Percentiles rank a stretch among this genome's conserved stretches.
Evolutionary conservation across 2,888 invertebrate species (phyloP).

Genomic region (Dichetophora obliterata): DNA sequence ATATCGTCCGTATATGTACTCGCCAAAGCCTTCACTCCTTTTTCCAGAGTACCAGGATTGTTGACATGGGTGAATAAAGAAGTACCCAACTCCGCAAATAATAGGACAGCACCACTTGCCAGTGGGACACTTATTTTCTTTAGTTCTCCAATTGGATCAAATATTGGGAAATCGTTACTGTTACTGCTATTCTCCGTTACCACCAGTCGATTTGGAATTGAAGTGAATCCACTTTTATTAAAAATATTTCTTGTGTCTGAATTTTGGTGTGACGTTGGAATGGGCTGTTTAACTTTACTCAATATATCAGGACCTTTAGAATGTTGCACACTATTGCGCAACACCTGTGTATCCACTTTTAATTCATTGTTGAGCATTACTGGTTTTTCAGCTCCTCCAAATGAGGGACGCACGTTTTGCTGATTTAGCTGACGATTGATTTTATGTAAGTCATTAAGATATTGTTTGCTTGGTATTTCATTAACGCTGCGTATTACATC

Average conservation of each 20-base stretch:
- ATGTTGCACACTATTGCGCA: slow-evolving; percentile 63
- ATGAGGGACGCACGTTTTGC: slow-evolving; percentile 57
- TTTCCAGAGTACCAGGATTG: neutral
- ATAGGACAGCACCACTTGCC: neutral
- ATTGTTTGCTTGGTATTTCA: slow-evolving; percentile 62
- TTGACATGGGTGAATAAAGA: neutral
- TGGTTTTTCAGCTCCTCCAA: slow-evolving; percentile 55
- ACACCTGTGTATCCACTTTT: slow-evolving; percentile 50
- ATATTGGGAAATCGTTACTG: neutral
- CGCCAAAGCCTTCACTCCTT: neutral
- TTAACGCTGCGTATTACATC: slow-evolving; percentile 64
- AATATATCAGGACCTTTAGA: slow-evolving; percentile 58
- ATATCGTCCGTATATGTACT: neutral
- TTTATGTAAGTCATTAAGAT: slow-evolving; percentile 64
- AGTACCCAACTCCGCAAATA: neutral
- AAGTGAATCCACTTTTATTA: too few relatives aligned
- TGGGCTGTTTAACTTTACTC: slow-evolving; percentile 54
- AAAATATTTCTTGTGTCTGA: neutral
- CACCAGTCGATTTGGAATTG: neutral
- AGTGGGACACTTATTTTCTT: neutral
- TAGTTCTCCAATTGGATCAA: neutral
- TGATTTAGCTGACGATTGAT: slow-evolving; percentile 54
- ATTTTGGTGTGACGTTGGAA: slow-evolving; percentile 50
- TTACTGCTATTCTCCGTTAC: neutral
- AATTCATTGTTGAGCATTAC: slow-evolving; percentile 62